Conservation (phyloP, 2,113 vertebrate genomes). For the Leptosomus discolor region DNA sequence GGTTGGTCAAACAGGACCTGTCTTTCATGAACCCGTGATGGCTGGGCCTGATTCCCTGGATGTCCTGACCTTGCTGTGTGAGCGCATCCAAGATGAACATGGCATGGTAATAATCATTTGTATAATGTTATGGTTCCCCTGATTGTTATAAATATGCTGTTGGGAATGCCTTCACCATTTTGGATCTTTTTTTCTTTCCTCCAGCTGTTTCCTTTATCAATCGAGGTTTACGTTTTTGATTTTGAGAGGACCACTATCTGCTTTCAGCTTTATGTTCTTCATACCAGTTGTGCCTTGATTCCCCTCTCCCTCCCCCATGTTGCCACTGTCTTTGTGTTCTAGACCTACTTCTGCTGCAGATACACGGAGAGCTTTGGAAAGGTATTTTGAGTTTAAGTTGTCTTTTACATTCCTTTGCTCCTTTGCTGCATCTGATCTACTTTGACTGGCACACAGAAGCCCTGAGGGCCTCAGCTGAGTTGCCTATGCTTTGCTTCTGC, state of each 20-base stretch:
- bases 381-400: neutral
- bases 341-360: neutral
- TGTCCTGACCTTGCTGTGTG: too few relatives aligned
- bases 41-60: too few relatives aligned
- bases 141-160: neutral
- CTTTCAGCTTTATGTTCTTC: neutral
- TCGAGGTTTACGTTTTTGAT: neutral
- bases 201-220: neutral
- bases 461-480: neutral
- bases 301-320: neutral
- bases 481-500: neutral
- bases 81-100: too few relatives aligned
- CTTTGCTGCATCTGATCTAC: neutral
- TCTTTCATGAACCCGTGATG: too few relatives aligned
- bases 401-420: slow-evolving; percentile 19
- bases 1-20: too few relatives aligned
- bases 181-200: neutral
- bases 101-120: neutral
- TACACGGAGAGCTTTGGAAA: neutral
- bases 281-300: neutral
- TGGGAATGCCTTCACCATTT: neutral
- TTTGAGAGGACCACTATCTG: neutral
- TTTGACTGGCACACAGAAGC: slow-evolving; percentile 34
- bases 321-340: neutral
- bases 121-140: neutral